Conservation (phyloP, 2,888 invertebrate species). For the Trichogramma dendrolimi region DNA sequence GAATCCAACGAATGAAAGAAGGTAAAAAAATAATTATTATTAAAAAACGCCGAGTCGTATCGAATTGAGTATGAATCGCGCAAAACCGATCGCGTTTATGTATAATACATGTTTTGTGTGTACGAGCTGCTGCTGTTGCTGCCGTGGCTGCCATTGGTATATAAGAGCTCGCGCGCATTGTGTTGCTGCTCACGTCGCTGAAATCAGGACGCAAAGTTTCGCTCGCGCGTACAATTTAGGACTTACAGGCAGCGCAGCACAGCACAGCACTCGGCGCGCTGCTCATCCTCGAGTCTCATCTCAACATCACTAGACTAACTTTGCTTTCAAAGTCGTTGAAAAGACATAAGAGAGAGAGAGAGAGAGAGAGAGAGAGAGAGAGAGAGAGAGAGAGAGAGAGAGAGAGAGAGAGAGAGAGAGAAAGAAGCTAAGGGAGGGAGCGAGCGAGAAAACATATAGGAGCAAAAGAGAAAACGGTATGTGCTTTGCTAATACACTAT, state of each 20-base stretch:
- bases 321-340: background rate
- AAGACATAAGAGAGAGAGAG: background rate
- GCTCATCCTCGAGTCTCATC: slow-evolving; percentile 9
- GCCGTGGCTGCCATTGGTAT: slow-evolving; percentile 7
- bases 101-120: background rate
- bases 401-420: slow-evolving; percentile 3
- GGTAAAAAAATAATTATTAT: too few relatives aligned
- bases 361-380: slow-evolving; percentile 7
- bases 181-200: slow-evolving; percentile 20
- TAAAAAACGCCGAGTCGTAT: too few relatives aligned
- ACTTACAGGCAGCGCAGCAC: background rate
- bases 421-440: background rate
- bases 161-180: slow-evolving; percentile 8
- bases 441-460: too few relatives aligned
- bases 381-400: background rate
- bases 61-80: too few relatives aligned
- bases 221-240: slow-evolving; percentile 17
- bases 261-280: background rate
- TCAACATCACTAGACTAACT: slow-evolving; percentile 5
- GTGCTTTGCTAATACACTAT: too few relatives aligned
- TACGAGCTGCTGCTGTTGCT: slow-evolving; percentile 13
- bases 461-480: too few relatives aligned
- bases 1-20: too few relatives aligned
- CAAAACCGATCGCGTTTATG: background rate
- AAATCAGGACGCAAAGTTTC: slow-evolving; percentile 23